Base-by-base conservation (phyloP, 1,140 invertebrate species). In the Atta cephalotes region DNA sequence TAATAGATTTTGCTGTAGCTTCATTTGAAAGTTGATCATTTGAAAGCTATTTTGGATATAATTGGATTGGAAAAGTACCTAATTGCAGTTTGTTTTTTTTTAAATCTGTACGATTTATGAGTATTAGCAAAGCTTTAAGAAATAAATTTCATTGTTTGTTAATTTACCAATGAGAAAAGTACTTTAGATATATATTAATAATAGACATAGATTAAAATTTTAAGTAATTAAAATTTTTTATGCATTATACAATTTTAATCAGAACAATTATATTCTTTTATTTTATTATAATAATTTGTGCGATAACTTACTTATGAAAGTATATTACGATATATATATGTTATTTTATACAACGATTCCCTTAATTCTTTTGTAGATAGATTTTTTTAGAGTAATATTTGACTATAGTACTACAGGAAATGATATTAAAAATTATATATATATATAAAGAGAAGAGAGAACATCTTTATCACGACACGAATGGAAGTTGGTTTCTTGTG, bases 401-500 rank as follows among this genome's bases (percentile, higher is more conserved):
- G 3, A 0, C 28, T 63, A 18, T 49, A 63, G 9, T 25, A 1
- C n/a, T 25, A 60, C 2, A 62, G 31, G 25, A 63, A 45, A 18
- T 31, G 28, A 31, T 31, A 31, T 31, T 31, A 31, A 31, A 31
- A 31, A 31, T 31, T 31, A 31, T 31, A 31, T 31, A 31, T 31
- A 31, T 31, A 31, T 3, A 31, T 31, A 31, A 31, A 31, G 28
- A 31, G 2, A 31, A 31, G 28, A 31, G 28, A 31, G 28, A 31
- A 31, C 3, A 21, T 31, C 28, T 2, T 31, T 31, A 31, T 31
- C 35, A 60, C 9, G 6, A 35, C 35, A 60, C 4, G 6, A 35
- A 39, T 77, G 21, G 18, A 77, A 77, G 16, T 21, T 77, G 31
- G n/a, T 77, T 62, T 77, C 16, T 60, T 25, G n/a, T 45, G 56